These are phyloP conservation scores for Oryzias woworae DNA, from an alignment of 2,113 vertebrate genomes.

Conservation along the genomic window DNA sequence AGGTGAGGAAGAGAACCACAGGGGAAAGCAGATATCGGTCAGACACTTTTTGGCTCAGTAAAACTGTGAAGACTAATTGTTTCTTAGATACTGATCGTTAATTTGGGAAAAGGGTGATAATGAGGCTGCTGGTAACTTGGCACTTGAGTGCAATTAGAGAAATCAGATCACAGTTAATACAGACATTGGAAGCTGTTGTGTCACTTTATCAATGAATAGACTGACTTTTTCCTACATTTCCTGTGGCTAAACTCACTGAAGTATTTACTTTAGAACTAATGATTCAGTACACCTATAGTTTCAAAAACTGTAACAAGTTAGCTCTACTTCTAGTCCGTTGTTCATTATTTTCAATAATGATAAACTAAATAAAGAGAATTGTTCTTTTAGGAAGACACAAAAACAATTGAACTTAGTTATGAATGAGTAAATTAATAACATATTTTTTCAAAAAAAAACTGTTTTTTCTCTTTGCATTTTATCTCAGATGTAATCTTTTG, in stretches of 20 bases:
- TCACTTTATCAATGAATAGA: conserved; percentile 61
- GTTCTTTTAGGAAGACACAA: no score
- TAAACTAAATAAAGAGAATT: no score
- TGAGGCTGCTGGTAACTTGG: conserved; percentile 66
- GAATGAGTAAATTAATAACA: no score
- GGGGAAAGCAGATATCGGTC: conserved; percentile 10
- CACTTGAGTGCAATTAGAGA: conserved; percentile 73
- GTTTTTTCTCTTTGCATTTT: neutral
- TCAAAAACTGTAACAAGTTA: neutral
- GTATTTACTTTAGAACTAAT: conserved; percentile 32
- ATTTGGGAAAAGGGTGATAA: conserved; percentile 70
- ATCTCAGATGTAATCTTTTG: neutral
- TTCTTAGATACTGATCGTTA: conserved; percentile 68
- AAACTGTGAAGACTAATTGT: conserved; percentile 61
- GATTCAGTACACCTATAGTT: conserved; percentile 11
- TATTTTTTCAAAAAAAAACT: no score
- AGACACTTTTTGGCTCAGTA: conserved; percentile 30
- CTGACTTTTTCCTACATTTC: conserved; percentile 24
- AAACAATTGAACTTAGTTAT: no score
- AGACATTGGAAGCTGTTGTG: conserved; percentile 32
- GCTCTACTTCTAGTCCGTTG: neutral
- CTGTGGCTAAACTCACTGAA: conserved; percentile 11
- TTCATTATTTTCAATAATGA: no score
- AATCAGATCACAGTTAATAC: conserved; percentile 71
- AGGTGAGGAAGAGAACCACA: conserved; percentile 34